These are phyloP conservation scores for Junonia oenone DNA, from an alignment of 2,888 invertebrate species.

Conservation along the genomic window DNA sequence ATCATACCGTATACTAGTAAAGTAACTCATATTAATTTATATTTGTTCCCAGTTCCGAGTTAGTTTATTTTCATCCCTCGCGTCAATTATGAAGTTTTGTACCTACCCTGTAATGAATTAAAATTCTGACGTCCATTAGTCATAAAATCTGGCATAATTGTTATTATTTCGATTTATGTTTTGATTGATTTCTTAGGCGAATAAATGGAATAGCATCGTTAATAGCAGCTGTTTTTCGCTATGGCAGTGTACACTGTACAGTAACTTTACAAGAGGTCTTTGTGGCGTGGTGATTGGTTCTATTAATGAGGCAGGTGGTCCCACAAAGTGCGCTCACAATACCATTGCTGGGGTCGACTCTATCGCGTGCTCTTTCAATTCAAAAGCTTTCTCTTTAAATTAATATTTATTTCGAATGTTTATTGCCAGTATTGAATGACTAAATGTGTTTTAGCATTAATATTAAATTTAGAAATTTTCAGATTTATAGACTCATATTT, in stretches of 20 bases:
- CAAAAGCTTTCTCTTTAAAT: slow-evolving; percentile 26
- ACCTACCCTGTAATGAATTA: not conserved
- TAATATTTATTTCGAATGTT: slow-evolving; percentile 23
- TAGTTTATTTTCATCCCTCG: not conserved
- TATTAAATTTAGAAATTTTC: not conserved
- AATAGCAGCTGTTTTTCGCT: slow-evolving; percentile 18
- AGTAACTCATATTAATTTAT: slow-evolving; percentile 2
- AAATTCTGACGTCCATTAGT: not conserved
- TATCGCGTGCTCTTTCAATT: slow-evolving; percentile 30
- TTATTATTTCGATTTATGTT: not conserved
- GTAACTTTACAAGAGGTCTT: slow-evolving; percentile 31
- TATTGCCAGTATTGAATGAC: not conserved
- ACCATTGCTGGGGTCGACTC: slow-evolving; percentile 43
- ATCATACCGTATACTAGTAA: slow-evolving; percentile 5
- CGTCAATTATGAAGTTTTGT: not conserved
- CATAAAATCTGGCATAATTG: not conserved
- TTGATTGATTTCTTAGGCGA: not conserved
- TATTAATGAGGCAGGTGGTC: slow-evolving; percentile 73
- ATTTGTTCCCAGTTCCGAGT: slow-evolving; percentile 3
- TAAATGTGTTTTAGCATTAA: not conserved
- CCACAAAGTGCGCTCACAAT: slow-evolving; percentile 66
- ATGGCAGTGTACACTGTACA: not conserved
- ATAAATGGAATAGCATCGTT: slow-evolving; percentile 10
- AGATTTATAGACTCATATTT: not conserved
- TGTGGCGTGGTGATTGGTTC: slow-evolving; percentile 37